Conservation (phyloP, 2,113 vertebrate species). For the Paracanthobrama guichenoti region DNA sequence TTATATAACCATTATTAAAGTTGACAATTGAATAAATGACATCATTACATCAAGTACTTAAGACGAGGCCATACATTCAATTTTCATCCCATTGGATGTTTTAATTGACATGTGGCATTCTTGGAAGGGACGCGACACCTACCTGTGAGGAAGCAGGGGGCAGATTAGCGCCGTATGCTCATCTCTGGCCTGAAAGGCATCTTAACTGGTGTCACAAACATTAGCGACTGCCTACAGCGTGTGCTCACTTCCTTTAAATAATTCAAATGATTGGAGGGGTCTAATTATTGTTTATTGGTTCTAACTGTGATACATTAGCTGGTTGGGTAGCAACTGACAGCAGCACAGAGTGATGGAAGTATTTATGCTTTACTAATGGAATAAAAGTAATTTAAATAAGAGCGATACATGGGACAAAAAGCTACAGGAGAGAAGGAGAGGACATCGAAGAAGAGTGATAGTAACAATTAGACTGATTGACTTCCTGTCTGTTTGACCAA, state of each 20-base stretch:
- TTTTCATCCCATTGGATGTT: neutral
- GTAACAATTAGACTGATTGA: slow-evolving; percentile 43
- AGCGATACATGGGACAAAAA: neutral
- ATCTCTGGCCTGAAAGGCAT: slow-evolving; percentile 7
- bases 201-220: slow-evolving; percentile 30
- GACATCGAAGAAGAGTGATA: slow-evolving; percentile 19
- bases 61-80: neutral
- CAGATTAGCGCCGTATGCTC: slow-evolving; percentile 33
- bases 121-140: slow-evolving; percentile 1
- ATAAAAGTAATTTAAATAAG: slow-evolving; percentile 9
- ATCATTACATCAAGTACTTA: neutral
- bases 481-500: slow-evolving; percentile 36
- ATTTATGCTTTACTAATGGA: slow-evolving; percentile 8
- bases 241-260: neutral
- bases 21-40: neutral
- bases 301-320: neutral
- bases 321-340: slow-evolving; percentile 3
- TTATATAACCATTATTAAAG: neutral
- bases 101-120: slow-evolving; percentile 23
- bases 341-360: neutral
- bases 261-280: slow-evolving; percentile 6
- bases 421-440: neutral
- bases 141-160: slow-evolving; percentile 21
- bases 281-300: slow-evolving; percentile 26
- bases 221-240: neutral